Evolutionary conservation across 30 jellyfish, hydroid and myxozoan genomes (phyloP).

Genomic region (Mastigias papua): DNA sequence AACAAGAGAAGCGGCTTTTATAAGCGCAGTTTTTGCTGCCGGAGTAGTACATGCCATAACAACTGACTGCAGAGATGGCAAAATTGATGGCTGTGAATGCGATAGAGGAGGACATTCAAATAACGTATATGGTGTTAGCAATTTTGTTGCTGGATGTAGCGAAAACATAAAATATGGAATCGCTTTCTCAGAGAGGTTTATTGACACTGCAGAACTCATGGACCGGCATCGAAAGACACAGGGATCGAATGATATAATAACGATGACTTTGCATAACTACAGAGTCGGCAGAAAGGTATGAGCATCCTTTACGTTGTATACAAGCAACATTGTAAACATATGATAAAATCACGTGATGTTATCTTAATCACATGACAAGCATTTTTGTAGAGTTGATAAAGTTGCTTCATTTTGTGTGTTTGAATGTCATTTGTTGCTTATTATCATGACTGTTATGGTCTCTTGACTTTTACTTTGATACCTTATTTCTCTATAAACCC

Average conservation of each 20-base stretch:
- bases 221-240: constrained; percentile 63
- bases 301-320: neutral
- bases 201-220: constrained; percentile 71
- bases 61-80: constrained; percentile 79
- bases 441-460: too few relatives aligned
- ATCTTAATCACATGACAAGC: too few relatives aligned
- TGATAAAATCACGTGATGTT: too few relatives aligned
- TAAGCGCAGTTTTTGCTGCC: constrained; percentile 79
- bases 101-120: constrained; percentile 45
- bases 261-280: constrained; percentile 80
- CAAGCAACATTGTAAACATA: neutral
- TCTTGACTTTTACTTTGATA: too few relatives aligned
- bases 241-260: constrained; percentile 41
- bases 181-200: constrained; percentile 67
- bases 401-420: too few relatives aligned
- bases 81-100: constrained; percentile 66
- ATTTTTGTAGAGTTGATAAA: too few relatives aligned
- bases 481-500: too few relatives aligned
- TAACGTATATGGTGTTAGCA: constrained; percentile 38
- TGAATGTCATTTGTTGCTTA: too few relatives aligned
- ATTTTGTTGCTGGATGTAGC: constrained; percentile 65
- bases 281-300: constrained; percentile 78
- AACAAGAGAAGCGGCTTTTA: constrained; percentile 81
- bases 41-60: constrained; percentile 79
- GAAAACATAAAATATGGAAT: constrained; percentile 68